These are phyloP conservation scores for Eudasyphora cyanicolor DNA, from an alignment of 2,888 invertebrate genomes.

Conservation along the genomic window DNA sequence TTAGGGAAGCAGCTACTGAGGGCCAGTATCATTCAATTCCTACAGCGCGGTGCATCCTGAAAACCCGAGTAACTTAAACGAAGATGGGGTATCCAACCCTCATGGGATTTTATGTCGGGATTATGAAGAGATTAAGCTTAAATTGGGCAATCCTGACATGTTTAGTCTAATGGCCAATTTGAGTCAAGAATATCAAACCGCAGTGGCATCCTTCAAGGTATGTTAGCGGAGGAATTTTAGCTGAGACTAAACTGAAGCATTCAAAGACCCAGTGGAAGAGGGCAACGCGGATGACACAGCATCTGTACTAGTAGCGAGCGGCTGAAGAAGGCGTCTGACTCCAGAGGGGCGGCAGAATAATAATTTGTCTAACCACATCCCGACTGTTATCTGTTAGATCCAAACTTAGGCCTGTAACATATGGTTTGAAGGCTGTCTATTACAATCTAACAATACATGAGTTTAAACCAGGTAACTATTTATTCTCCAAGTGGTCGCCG, in stretches of 20 bases:
- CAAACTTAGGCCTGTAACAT: too few species aligned
- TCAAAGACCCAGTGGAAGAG: neutral
- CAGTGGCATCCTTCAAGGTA: neutral
- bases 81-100: neutral
- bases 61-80: neutral
- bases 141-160: neutral
- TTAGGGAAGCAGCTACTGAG: too few species aligned
- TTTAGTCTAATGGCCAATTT: too few species aligned
- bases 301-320: too few species aligned
- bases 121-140: neutral
- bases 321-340: neutral
- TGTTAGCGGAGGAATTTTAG: neutral
- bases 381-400: too few species aligned
- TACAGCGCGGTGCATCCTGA: too few species aligned
- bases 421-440: too few species aligned
- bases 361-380: too few species aligned
- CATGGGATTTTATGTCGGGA: neutral
- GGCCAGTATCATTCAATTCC: too few species aligned
- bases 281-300: neutral
- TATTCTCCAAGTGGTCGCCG: too few species aligned
- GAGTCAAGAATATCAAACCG: neutral
- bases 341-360: neutral
- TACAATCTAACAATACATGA: too few species aligned
- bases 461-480: too few species aligned
- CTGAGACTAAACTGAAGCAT: neutral